These are phyloP conservation scores for Mus spretus DNA, from an alignment of 2,797 vertebrate species.

Conservation along the genomic window DNA sequence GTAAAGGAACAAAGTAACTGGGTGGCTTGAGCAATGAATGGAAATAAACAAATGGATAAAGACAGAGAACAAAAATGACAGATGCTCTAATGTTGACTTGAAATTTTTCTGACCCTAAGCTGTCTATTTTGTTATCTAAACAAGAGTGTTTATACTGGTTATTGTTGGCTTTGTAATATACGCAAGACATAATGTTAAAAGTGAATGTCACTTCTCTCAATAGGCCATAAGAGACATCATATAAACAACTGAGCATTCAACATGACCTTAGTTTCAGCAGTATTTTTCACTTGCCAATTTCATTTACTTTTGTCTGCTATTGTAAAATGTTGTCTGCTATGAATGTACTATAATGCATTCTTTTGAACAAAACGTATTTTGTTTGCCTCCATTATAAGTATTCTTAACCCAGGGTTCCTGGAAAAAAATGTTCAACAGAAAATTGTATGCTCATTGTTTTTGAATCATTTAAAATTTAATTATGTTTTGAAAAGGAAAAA, in stretches of 20 bases:
- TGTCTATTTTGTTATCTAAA: constrained; percentile 58
- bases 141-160: constrained; percentile 14
- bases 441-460: not conserved
- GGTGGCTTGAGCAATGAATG: not conserved
- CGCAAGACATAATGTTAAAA: constrained; percentile 42
- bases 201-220: constrained; percentile 29
- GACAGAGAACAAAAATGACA: constrained; percentile 15
- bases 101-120: not conserved
- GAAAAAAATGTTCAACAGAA: constrained; percentile 48
- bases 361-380: constrained; percentile 31
- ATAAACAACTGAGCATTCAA: not conserved
- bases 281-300: constrained; percentile 15
- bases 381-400: constrained; percentile 39
- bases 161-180: not conserved
- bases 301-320: constrained; percentile 17
- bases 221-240: not conserved
- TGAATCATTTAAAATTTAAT: not conserved
- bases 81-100: constrained; percentile 19
- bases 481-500: not conserved
- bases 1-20: not conserved
- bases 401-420: constrained; percentile 41
- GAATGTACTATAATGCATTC: constrained; percentile 46
- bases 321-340: constrained; percentile 29
- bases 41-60: constrained; percentile 37
- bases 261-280: not conserved